Conservation (phyloP, 1,140 invertebrate genomes). For the Luehdorfia chinensis region DNA sequence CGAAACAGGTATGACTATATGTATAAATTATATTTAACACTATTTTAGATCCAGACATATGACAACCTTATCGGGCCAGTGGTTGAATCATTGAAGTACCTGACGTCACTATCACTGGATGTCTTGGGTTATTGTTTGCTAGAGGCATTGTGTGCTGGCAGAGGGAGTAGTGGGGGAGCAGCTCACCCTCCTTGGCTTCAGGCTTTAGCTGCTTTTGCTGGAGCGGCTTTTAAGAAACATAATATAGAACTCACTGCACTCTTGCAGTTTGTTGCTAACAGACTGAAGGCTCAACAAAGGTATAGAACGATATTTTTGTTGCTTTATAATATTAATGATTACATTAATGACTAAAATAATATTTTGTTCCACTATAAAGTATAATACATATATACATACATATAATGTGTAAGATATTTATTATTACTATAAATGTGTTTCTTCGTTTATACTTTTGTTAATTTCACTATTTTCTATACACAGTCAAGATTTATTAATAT, state of each 20-base stretch:
- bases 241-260: slow-evolving; percentile 96
- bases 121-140: slow-evolving; percentile 97
- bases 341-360: too few relatives aligned
- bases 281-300: slow-evolving; percentile 97
- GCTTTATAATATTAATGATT: too few relatives aligned
- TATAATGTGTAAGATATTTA: neutral
- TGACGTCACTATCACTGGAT: slow-evolving; percentile 97
- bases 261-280: slow-evolving; percentile 97
- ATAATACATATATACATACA: too few relatives aligned
- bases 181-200: slow-evolving; percentile 97
- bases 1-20: too few relatives aligned
- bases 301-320: slow-evolving; percentile 37
- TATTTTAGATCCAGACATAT: slow-evolving; percentile 94
- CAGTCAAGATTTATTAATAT: slow-evolving; percentile 94
- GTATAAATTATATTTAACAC: neutral
- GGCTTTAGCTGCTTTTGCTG: slow-evolving; percentile 95
- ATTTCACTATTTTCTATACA: slow-evolving; percentile 19
- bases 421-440: neutral
- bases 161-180: slow-evolving; percentile 90
- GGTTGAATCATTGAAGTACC: slow-evolving; percentile 98
- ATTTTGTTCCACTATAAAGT: too few relatives aligned
- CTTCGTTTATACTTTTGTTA: slow-evolving; percentile 2
- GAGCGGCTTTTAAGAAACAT: slow-evolving; percentile 98
- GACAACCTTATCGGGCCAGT: slow-evolving; percentile 98
- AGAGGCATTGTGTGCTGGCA: slow-evolving; percentile 88